Conservation (phyloP, 2,113 vertebrate genomes). For the Notarius quadriscutis region DNA sequence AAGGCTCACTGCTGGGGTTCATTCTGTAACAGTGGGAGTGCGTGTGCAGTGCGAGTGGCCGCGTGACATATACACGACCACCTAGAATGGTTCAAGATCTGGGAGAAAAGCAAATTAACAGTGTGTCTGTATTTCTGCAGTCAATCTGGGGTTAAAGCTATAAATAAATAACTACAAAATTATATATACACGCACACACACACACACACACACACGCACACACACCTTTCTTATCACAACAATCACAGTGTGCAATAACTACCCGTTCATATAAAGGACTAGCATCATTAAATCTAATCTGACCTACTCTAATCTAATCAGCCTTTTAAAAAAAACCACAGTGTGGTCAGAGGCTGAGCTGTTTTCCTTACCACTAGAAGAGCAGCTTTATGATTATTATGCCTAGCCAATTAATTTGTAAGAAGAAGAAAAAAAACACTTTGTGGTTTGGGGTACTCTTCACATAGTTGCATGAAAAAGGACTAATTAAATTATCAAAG, state of each 20-base stretch:
- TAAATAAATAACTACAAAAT: no score
- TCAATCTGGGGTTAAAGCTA: no score
- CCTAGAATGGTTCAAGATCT: background rate
- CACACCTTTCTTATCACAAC: background rate
- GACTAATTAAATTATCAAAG: conserved; percentile 51
- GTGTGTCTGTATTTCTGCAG: background rate
- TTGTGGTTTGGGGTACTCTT: conserved; percentile 38
- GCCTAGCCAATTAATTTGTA: conserved; percentile 46
- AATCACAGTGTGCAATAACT: background rate
- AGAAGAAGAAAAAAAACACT: conserved; percentile 31
- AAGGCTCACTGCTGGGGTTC: background rate
- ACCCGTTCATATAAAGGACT: background rate
- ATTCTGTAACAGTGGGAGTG: background rate
- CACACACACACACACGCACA: background rate
- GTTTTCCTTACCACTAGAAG: conserved; percentile 24
- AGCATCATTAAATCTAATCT: conserved; percentile 1
- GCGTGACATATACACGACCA: background rate
- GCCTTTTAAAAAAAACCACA: background rate
- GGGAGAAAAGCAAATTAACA: background rate
- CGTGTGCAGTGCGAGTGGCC: background rate
- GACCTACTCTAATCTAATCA: conserved; percentile 31
- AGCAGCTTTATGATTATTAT: conserved; percentile 42
- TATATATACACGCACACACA: no score
- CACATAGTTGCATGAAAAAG: conserved; percentile 47
- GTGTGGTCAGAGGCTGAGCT: background rate